Percentiles rank a stretch among this genome's conserved stretches.
These are phyloP conservation scores for Catharus ustulatus DNA, from an alignment of 2,797 vertebrate genomes.

Conservation along the genomic window DNA sequence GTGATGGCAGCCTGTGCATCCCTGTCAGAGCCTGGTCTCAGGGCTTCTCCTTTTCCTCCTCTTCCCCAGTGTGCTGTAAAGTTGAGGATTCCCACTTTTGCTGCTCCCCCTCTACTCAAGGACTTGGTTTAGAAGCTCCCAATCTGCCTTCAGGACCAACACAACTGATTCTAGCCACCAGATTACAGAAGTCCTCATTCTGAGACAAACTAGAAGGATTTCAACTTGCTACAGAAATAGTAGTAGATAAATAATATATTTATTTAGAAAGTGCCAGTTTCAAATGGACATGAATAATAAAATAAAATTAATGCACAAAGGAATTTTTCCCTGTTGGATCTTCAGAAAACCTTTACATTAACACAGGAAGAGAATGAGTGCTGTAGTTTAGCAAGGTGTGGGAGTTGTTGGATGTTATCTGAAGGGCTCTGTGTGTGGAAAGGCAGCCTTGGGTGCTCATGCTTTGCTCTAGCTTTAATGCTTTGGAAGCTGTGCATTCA, in stretches of 20 bases:
- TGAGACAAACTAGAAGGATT: background rate
- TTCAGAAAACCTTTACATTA: background rate
- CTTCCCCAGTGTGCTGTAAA: background rate
- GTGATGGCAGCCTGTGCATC: background rate
- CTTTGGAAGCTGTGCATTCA: background rate
- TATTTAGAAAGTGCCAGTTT: background rate
- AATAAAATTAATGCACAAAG: background rate
- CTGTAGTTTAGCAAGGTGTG: background rate
- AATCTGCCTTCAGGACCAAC: background rate
- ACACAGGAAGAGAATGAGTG: background rate
- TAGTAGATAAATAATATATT: background rate
- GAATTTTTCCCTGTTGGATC: background rate
- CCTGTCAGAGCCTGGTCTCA: background rate
- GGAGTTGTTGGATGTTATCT: background rate
- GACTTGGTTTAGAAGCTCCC: background rate
- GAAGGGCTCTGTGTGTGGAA: background rate
- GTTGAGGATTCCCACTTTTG: background rate
- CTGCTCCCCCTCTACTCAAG: background rate
- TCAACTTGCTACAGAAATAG: background rate
- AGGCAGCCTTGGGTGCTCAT: background rate
- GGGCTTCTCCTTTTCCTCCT: background rate
- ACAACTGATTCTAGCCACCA: background rate
- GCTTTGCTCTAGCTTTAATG: background rate
- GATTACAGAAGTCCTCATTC: background rate
- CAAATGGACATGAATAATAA: background rate